Conservation (phyloP, 2,797 vertebrate genomes). For the Labroides dimidiatus region DNA sequence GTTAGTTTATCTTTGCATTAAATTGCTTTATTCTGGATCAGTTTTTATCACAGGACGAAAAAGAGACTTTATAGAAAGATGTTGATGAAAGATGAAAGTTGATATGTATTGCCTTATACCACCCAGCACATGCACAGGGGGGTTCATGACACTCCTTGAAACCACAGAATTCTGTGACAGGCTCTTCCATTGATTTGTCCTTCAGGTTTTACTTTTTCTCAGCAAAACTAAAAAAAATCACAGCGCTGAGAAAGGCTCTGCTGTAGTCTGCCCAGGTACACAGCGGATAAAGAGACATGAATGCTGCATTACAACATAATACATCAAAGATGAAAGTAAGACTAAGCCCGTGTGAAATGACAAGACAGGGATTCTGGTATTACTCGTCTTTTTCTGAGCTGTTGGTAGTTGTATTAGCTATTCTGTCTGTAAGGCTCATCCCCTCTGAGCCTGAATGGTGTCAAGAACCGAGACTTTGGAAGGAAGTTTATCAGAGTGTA, state of each 20-base stretch:
- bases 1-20: no score
- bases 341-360: slow-evolving; percentile 69
- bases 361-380: slow-evolving; percentile 61
- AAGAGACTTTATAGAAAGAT: no score
- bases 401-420: slow-evolving; percentile 55
- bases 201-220: slow-evolving; percentile 8
- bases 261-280: slow-evolving; percentile 66
- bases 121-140: neutral
- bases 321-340: slow-evolving; percentile 63
- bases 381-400: slow-evolving; percentile 45
- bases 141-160: slow-evolving; percentile 1
- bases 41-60: no score
- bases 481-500: slow-evolving; percentile 53
- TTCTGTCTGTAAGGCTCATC: slow-evolving; percentile 65
- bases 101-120: neutral
- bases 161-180: slow-evolving; percentile 1
- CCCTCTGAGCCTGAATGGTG: slow-evolving; percentile 49
- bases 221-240: slow-evolving; percentile 31
- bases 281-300: slow-evolving; percentile 63
- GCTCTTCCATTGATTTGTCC: neutral
- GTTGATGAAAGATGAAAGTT: no score
- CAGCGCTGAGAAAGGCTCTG: slow-evolving; percentile 39
- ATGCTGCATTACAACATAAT: slow-evolving; percentile 60
- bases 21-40: no score
- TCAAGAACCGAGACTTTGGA: slow-evolving; percentile 47